A percentile compares a stretch with the other conserved stretches of the same genome.
Conservation (phyloP, 2,113 vertebrate genomes). For the Ginglymostoma cirratum region DNA sequence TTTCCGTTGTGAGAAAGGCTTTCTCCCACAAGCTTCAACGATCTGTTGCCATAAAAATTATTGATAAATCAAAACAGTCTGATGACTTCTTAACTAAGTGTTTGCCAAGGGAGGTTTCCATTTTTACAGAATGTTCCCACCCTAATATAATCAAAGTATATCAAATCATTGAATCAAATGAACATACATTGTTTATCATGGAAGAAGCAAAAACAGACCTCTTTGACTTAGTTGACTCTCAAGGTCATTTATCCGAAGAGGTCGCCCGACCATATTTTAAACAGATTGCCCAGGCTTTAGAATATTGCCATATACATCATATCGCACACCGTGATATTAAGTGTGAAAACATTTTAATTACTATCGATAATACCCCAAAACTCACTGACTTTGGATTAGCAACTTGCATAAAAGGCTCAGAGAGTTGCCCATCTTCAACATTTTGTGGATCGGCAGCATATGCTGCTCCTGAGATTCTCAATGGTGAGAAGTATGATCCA, state of each 20-base stretch:
- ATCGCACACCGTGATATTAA: slow-evolving; percentile 38
- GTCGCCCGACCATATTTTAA: not conserved
- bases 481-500: not conserved
- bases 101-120: not conserved
- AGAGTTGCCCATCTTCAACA: not conserved
- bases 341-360: not conserved
- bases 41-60: slow-evolving; percentile 24
- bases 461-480: not conserved
- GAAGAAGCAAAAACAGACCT: not conserved
- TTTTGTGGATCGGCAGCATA: not conserved
- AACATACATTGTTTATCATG: slow-evolving; percentile 9
- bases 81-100: not conserved
- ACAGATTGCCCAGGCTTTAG: not conserved
- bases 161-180: not conserved
- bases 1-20: not conserved
- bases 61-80: not conserved
- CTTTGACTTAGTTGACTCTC: not conserved
- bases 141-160: slow-evolving; percentile 24
- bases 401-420: not conserved
- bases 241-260: not conserved
- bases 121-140: not conserved
- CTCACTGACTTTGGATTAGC: slow-evolving; percentile 23
- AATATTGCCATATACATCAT: not conserved
- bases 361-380: not conserved
- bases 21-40: not conserved